phyloP scores from a whole-genome alignment of 2,113 vertebrate genomes.

The Sylvia atricapilla region DNA sequence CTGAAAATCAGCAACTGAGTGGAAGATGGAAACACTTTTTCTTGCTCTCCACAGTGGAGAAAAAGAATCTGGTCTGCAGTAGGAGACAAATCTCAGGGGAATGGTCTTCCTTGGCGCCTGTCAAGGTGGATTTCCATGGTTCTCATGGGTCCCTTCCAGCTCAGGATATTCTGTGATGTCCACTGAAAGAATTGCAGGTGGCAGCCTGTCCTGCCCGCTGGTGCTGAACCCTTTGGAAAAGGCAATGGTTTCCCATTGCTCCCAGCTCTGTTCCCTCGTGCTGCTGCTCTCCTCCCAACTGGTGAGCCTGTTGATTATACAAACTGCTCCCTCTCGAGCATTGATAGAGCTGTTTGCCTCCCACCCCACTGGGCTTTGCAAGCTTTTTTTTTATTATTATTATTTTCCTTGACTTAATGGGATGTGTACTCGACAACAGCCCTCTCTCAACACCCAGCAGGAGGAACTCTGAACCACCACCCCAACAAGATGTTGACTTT shows the following conservation, averaged over 20 bases:
- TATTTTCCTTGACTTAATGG: neutral
- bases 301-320: constrained; percentile 5
- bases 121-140: neutral
- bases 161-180: neutral
- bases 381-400: neutral
- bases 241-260: neutral
- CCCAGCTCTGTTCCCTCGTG: neutral
- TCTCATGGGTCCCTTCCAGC: neutral
- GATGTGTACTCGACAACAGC: constrained; percentile 24
- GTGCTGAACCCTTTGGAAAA: neutral
- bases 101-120: neutral
- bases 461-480: neutral
- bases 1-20: neutral
- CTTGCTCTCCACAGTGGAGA: neutral
- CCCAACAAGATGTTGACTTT: neutral
- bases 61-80: neutral
- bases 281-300: neutral
- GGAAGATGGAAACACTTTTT: neutral
- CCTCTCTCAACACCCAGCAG: neutral
- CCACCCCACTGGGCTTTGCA: neutral
- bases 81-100: neutral
- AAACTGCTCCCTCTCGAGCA: neutral
- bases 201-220: accelerated
- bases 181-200: neutral
- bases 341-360: constrained; percentile 14